Percentiles rank a stretch among this genome's conserved stretches.
Evolutionary conservation across 2,888 invertebrate genomes (phyloP).

Genomic region (Ichneumoninae sp.): DNA sequence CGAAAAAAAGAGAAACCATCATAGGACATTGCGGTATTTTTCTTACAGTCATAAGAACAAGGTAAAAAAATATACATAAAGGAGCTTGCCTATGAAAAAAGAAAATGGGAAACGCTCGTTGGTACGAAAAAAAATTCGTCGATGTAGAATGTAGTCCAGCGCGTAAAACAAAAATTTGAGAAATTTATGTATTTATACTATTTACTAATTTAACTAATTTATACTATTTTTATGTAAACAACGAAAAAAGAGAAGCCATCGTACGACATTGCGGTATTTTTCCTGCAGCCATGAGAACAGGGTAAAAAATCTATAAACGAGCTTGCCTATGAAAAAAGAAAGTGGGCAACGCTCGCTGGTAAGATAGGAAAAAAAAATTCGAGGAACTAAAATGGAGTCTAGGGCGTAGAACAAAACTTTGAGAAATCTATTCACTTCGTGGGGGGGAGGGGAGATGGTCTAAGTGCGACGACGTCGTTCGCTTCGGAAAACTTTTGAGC

Average conservation of each 20-base stretch:
- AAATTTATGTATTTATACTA: slow-evolving; percentile 26
- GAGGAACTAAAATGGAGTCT: slow-evolving; percentile 24
- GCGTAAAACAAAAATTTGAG: slow-evolving; percentile 50
- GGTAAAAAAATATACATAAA: background rate
- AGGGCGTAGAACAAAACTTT: slow-evolving; percentile 50
- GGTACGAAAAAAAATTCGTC: background rate
- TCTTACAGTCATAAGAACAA: background rate
- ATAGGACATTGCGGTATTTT: background rate
- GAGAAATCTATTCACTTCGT: slow-evolving; percentile 55
- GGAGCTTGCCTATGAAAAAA: background rate
- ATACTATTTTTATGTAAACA: no score
- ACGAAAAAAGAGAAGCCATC: background rate
- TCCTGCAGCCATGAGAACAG: background rate
- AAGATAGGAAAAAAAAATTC: background rate
- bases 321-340: background rate
- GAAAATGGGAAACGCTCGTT: slow-evolving; percentile 13
- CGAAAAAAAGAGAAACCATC: no score
- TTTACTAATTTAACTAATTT: no score
- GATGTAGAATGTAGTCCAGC: slow-evolving; percentile 30
- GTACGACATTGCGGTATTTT: background rate
- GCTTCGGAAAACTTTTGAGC: slow-evolving; percentile 63
- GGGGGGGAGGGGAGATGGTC: background rate
- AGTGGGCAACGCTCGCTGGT: slow-evolving; percentile 17
- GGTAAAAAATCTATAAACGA: background rate
- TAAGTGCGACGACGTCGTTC: slow-evolving; percentile 53